Evolutionary conservation across 53 echinoderm and acorn worm genomes (phyloP), one percentile per base, ranked within the genome.

Genomic region (Echinometra lucunter): DNA sequence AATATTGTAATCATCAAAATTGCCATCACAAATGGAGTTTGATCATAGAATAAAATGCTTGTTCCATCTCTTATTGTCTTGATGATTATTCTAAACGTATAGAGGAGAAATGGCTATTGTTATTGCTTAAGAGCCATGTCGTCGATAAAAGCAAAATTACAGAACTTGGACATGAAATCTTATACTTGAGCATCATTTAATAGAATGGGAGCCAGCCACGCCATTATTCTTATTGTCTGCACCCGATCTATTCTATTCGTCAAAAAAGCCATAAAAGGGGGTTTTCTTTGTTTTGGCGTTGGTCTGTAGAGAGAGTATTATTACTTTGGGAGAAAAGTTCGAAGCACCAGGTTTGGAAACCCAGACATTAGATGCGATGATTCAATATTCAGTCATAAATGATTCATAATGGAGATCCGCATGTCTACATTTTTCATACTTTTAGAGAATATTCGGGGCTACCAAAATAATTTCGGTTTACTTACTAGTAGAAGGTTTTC

Each of bases 301-400:
- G 47, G 47, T 28, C 85, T 85, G 12, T 30, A 30, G 85, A 85
- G 85, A 85, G 49, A 28, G 85, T 44, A 85, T 85, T 85, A 85
- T 85, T 45, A 85, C 85, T 85, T 85, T 85, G 49, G 30, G 49
- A 85, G n/a, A 85, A 85, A 42, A 85, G 47, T 85, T 47, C 18
- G 47, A n/a, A n/a, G 47, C 81, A n/a, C n/a, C n/a, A n/a, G n/a
- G n/a, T 16, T 37, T 40, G n/a, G 17, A 44, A 44, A 40, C 23
- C 75, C 85, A 85, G 85, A 85, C 85, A 49, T 85, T 85, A 49
- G 28, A 85, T 28, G 45, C 85, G 85, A 85, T 85, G 85, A 85
- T 85, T 85, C 85, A 85, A 85, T 78, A 15, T 40, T n/a, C 42
- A 45, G 28, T 45, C 85, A 49, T n/a, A 25, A 85, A 15, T 81